Percentiles rank a stretch among this genome's conserved stretches.
phyloP scores from a whole-genome alignment of 2,888 invertebrate species.

The Papilio gigon region DNA sequence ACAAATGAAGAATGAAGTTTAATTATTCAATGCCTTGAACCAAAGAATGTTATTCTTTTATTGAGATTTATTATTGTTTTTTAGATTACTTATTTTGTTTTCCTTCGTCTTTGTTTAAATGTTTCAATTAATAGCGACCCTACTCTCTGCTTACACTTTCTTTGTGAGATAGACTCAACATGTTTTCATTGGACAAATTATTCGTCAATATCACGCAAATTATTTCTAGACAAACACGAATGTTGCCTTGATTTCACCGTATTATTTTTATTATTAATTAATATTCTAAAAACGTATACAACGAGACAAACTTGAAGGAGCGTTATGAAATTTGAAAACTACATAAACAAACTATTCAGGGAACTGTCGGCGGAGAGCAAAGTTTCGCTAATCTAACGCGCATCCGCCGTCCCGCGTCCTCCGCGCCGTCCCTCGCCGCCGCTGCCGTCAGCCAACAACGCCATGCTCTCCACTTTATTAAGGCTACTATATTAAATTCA shows the following conservation, averaged over 20 bases:
- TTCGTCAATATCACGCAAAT: no score
- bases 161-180: background rate
- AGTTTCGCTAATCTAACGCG: slow-evolving; percentile 73
- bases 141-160: background rate
- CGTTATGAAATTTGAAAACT: slow-evolving; percentile 61
- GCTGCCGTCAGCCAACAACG: slow-evolving; percentile 11
- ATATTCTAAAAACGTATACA: background rate
- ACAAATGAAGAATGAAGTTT: slow-evolving; percentile 2
- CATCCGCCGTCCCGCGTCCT: slow-evolving; percentile 1
- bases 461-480: slow-evolving; percentile 9
- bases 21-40: slow-evolving; percentile 6
- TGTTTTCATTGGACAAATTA: background rate
- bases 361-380: slow-evolving; percentile 61
- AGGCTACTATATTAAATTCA: slow-evolving; percentile 20
- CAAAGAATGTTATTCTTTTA: slow-evolving; percentile 12
- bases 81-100: background rate
- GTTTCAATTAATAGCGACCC: background rate
- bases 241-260: background rate
- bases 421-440: background rate
- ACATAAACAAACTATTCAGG: slow-evolving; percentile 65
- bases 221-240: no score
- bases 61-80: background rate
- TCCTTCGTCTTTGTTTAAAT: background rate
- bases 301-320: slow-evolving; percentile 45
- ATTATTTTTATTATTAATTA: background rate